Percentiles rank a stretch among this genome's conserved stretches.
These are phyloP conservation scores for Archilochus colubris DNA, from an alignment of 2,113 vertebrate genomes.

Conservation along the genomic window DNA sequence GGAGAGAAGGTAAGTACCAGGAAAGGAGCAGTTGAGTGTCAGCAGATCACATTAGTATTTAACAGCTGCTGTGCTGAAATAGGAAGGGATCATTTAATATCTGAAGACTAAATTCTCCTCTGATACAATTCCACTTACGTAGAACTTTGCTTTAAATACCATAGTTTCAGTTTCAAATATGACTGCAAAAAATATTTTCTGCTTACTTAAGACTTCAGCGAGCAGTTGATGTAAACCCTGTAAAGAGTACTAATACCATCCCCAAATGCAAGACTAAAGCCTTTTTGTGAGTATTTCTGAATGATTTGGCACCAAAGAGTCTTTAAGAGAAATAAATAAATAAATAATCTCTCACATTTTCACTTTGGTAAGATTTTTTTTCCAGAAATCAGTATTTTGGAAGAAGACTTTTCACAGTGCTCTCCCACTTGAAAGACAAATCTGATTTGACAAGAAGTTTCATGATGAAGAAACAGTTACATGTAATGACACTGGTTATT, in stretches of 20 bases:
- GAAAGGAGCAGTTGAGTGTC: background rate
- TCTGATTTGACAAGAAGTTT: slow-evolving; percentile 69
- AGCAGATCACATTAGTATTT: background rate
- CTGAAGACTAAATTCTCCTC: background rate
- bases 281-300: background rate
- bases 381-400: slow-evolving; percentile 49
- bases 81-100: background rate
- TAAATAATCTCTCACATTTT: slow-evolving; percentile 6
- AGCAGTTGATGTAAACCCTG: background rate
- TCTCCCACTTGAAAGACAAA: slow-evolving; percentile 70
- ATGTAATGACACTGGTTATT: slow-evolving; percentile 75
- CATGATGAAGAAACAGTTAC: slow-evolving; percentile 73
- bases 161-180: background rate
- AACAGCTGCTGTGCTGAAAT: background rate
- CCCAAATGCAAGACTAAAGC: background rate
- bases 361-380: slow-evolving; percentile 22
- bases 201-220: background rate
- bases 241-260: background rate
- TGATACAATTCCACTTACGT: background rate
- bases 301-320: accelerated
- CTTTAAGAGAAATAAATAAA: slow-evolving; percentile 11
- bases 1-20: background rate
- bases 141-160: background rate
- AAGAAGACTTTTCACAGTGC: slow-evolving; percentile 45
- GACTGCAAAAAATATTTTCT: background rate